Conservation (phyloP, 30 jellyfish, hydroid and myxozoan genomes). For the Chrysaora quinquecirrha region DNA sequence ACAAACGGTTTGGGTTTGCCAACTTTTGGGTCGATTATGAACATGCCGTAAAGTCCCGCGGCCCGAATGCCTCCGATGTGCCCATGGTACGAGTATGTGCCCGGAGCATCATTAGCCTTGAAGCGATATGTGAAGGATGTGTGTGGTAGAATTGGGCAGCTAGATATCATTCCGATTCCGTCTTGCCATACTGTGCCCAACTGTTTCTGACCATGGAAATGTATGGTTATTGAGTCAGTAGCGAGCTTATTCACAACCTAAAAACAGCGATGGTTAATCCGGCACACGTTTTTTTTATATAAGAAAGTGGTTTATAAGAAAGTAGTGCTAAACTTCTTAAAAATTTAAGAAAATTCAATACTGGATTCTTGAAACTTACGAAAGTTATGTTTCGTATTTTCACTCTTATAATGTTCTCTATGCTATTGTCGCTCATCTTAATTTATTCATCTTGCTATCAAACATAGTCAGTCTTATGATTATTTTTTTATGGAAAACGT, state of each 20-base stretch:
- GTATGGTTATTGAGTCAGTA: conserved; percentile 55
- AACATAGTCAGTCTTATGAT: too few species aligned
- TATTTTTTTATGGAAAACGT: too few species aligned
- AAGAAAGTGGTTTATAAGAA: too few species aligned
- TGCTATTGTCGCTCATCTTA: too few species aligned
- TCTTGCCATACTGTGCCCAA: conserved; percentile 65
- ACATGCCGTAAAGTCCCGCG: conserved; percentile 65
- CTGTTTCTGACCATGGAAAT: conserved; percentile 57
- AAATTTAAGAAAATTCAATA: too few species aligned
- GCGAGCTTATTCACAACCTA: conserved; percentile 53
- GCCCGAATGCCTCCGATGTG: conserved; percentile 60
- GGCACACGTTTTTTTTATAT: too few species aligned
- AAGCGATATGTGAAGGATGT: conserved; percentile 63
- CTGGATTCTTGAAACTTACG: too few species aligned
- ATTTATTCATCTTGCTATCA: too few species aligned
- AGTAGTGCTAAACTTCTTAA: too few species aligned
- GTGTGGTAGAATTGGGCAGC: conserved; percentile 56
- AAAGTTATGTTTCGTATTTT: too few species aligned
- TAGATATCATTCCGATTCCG: conserved; percentile 54
- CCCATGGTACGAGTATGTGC: conserved; percentile 59
- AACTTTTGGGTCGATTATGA: conserved; percentile 22
- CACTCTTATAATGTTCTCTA: too few species aligned
- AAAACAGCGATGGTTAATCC: neutral
- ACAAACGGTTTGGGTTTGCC: conserved; percentile 9
- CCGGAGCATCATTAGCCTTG: conserved; percentile 35